A percentile compares a stretch with the other conserved stretches of the same genome.
These are phyloP conservation scores for Ostrea denselamellosa DNA, from an alignment of 1,140 invertebrate genomes.

Conservation along the genomic window DNA sequence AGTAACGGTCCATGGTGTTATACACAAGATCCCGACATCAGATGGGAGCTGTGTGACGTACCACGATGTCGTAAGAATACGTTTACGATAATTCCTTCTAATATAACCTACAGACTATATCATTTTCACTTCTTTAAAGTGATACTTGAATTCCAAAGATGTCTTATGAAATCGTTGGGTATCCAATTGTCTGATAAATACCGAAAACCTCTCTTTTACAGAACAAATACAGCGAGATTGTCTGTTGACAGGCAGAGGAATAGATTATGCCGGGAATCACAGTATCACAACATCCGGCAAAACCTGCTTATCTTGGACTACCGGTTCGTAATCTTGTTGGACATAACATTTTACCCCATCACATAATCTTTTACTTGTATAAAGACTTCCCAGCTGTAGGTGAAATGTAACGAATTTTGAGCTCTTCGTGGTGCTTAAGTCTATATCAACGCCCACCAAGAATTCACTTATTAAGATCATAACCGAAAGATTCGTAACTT, in stretches of 20 bases:
- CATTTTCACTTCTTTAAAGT: background rate
- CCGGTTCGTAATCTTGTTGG: background rate
- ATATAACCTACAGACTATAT: no score
- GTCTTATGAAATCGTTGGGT: background rate
- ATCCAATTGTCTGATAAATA: background rate
- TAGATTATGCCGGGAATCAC: background rate
- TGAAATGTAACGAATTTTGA: no score
- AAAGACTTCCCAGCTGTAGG: no score
- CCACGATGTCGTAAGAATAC: background rate
- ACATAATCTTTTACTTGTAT: no score
- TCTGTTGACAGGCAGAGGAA: background rate
- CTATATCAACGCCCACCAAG: no score
- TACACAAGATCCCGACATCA: background rate
- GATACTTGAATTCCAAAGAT: background rate
- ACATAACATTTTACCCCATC: background rate
- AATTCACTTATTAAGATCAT: no score
- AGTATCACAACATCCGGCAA: background rate
- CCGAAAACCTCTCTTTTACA: background rate
- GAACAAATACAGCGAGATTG: background rate
- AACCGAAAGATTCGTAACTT: no score
- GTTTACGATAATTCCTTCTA: background rate
- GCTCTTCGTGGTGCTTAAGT: no score
- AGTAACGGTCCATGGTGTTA: constrained; percentile 39
- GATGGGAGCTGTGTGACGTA: constrained; percentile 23
- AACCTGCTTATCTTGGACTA: background rate